Evolutionary conservation across 2,888 invertebrate genomes (phyloP), one percentile per base, ranked within the genome.

Genomic region (Hydroisotoma schaefferi): DNA sequence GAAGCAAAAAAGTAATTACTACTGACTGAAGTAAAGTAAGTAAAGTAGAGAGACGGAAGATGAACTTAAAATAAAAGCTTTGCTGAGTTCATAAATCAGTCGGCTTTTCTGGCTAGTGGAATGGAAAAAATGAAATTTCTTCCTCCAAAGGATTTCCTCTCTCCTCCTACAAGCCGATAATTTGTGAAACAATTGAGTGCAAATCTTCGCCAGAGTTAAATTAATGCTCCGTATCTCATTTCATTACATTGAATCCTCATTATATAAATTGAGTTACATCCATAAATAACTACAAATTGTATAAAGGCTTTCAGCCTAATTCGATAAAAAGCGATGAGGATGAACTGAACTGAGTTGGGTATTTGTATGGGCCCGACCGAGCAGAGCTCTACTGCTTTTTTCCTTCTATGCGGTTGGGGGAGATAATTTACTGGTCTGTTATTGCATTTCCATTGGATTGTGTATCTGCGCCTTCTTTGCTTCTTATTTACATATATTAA

Each of bases 221-320:
- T 52, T 52, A 37, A 52, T 52, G 52, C 23, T 38, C 23, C 38
- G 40, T 53, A 53, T 53, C 38, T 40, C 53, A 53, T 53, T 53
- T 53, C 53, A 53, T 53, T 53, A 53, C 53, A 53, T 53, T 53
- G 53, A 43, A 53, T 53, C 43, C 43, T 53, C 38, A 53, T 53
- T 53, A 53, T 43, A 40, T 23, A 38, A 53, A 53, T 53, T 53
- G 53, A 53, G 40, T 37, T 40, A 43, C 43, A 53, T 53, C 53
- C 40, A 53, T 53, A 53, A 53, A 53, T 53, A 40, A 53, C 53
- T 53, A 26, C 25, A 38, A 25, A 26, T 26, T 6, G 40, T 40
- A 27, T 27, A 53, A 53, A 52, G 51, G 38, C 40, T 53, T 53
- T 53, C 43, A 53, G 43, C 38, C 40, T 53, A 53, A 53, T 53